Percentiles rank a stretch among this genome's conserved stretches.
These are phyloP conservation scores for Plagodis pulveraria DNA, from an alignment of 2,888 invertebrate genomes.

Conservation along the genomic window DNA sequence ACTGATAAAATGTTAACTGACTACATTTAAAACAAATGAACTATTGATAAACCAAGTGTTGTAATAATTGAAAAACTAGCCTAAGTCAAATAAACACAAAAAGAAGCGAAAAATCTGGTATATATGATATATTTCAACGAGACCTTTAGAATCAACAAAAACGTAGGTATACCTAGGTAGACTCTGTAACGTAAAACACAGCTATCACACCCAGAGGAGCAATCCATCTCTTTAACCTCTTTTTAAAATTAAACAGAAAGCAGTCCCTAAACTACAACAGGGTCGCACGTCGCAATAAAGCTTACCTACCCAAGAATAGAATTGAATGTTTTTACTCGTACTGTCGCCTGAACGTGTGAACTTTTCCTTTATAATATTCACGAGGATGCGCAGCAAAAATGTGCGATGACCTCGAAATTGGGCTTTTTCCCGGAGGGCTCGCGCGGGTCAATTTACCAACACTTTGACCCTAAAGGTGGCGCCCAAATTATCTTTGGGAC, in stretches of 20 bases:
- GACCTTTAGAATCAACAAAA: too few species aligned
- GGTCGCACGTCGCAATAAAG: conserved; percentile 52
- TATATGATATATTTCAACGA: too few species aligned
- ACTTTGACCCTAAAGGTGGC: conserved; percentile 65
- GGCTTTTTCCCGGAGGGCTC: conserved; percentile 58
- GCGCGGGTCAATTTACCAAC: conserved; percentile 65
- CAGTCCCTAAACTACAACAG: conserved; percentile 36
- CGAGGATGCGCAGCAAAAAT: conserved; percentile 61
- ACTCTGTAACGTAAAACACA: neutral
- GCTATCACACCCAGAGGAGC: neutral
- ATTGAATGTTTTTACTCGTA: conserved; percentile 55
- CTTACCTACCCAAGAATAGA: conserved; percentile 51
- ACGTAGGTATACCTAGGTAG: too few species aligned
- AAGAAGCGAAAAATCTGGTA: too few species aligned
- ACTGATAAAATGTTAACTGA: too few species aligned
- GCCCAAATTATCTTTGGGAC: conserved; percentile 72
- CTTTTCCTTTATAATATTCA: conserved; percentile 69
- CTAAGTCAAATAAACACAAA: too few species aligned
- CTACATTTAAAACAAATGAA: too few species aligned
- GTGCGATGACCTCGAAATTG: conserved; percentile 65
- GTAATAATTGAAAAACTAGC: too few species aligned
- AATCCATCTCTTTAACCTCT: conserved; percentile 14
- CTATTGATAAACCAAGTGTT: too few species aligned
- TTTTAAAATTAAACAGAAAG: conserved; percentile 37
- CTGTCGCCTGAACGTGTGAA: conserved; percentile 62